A percentile compares a stretch with the other conserved stretches of the same genome.
These are phyloP conservation scores for Centrocercus urophasianus DNA, from an alignment of 2,113 vertebrate genomes.

Conservation along the genomic window DNA sequence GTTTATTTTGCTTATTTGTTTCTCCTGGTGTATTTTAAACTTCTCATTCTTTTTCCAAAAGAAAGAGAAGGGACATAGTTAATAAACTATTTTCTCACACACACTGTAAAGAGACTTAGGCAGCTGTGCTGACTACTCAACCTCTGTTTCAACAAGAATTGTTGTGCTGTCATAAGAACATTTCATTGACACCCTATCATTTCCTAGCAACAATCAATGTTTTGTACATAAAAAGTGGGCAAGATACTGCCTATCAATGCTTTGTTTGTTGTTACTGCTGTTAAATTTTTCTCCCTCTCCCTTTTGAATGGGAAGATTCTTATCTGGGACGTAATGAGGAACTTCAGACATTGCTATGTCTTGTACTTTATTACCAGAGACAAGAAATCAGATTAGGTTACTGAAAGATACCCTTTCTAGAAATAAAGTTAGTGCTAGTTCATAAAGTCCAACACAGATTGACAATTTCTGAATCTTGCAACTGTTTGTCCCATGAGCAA, in stretches of 20 bases:
- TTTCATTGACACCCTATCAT: neutral
- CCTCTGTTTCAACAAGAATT: slow-evolving; percentile 29
- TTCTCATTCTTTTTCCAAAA: neutral
- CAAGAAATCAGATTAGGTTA: neutral
- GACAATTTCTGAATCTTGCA: neutral
- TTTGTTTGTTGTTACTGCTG: slow-evolving; percentile 4
- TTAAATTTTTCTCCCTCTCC: neutral
- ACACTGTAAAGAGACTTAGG: neutral
- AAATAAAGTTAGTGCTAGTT: neutral
- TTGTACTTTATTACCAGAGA: neutral
- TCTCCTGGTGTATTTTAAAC: neutral
- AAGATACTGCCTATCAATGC: slow-evolving; percentile 14
- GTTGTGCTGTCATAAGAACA: neutral
- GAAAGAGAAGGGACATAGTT: neutral
- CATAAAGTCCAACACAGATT: neutral
- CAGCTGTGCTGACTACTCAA: neutral
- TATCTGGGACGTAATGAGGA: neutral
- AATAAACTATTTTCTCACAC: neutral
- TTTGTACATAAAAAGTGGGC: slow-evolving; percentile 53
- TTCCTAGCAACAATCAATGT: slow-evolving; percentile 67
- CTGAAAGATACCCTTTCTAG: neutral
- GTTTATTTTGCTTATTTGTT: neutral
- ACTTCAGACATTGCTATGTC: neutral
- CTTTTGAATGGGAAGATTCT: neutral
- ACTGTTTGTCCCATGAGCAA: neutral